Evolutionary conservation across 2,797 vertebrate genomes (phyloP).

Genomic region (Nasua narica): DNA sequence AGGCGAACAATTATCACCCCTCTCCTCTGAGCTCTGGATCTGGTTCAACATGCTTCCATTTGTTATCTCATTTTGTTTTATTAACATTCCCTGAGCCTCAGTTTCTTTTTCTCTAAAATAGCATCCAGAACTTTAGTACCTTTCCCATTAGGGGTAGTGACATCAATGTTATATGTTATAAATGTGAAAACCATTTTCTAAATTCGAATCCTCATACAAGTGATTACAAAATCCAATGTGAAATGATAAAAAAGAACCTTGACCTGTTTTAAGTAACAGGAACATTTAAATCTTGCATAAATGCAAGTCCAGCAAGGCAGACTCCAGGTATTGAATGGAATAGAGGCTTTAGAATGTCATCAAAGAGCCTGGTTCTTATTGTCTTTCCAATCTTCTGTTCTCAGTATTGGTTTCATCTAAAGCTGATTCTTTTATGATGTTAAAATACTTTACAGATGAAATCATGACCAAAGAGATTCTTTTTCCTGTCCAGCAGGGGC

Average conservation of each 20-base stretch:
- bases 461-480: background rate
- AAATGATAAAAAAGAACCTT: background rate
- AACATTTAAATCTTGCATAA: background rate
- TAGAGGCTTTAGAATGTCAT: background rate
- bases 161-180: background rate
- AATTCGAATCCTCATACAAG: background rate
- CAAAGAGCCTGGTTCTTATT: background rate
- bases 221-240: background rate
- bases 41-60: background rate
- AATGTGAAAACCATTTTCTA: background rate
- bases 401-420: background rate
- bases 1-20: background rate
- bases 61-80: background rate
- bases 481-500: background rate
- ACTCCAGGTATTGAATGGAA: background rate
- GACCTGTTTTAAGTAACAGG: background rate
- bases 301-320: background rate
- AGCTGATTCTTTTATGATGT: background rate
- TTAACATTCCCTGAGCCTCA: background rate
- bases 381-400: background rate
- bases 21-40: background rate
- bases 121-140: background rate
- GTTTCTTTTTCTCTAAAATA: background rate
- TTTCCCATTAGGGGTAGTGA: background rate
- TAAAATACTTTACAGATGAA: conserved; percentile 28